A percentile compares a stretch with the other conserved stretches of the same genome.
Conservation (phyloP, 2,113 vertebrate genomes). For the Myotis davidii region DNA sequence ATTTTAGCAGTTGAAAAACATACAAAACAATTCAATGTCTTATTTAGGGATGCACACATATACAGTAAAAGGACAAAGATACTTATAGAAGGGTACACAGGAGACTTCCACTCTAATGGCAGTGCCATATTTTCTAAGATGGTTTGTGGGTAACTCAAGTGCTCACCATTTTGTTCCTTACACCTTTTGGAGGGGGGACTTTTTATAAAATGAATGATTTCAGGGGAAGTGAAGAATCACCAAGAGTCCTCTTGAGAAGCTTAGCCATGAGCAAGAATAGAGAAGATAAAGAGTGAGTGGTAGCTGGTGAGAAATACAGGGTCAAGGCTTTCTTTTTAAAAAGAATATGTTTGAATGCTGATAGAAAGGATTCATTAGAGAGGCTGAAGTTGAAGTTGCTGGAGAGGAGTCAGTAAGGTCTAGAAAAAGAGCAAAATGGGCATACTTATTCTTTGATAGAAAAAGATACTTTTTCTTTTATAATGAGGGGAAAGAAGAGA, state of each 20-base stretch:
- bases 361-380: not conserved
- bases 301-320: not conserved
- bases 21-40: not conserved
- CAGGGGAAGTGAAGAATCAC: not conserved
- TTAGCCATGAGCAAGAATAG: not conserved
- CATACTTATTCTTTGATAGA: not conserved
- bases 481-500: constrained; percentile 37
- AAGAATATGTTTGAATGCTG: not conserved
- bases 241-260: constrained; percentile 6
- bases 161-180: not conserved
- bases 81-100: not conserved
- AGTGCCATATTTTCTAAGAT: not conserved
- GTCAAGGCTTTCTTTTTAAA: not conserved
- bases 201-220: not conserved
- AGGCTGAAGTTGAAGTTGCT: not conserved
- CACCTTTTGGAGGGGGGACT: not conserved
- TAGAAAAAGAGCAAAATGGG: not conserved
- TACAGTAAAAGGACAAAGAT: not conserved
- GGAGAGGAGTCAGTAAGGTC: not conserved
- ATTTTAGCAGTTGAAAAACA: constrained; percentile 3
- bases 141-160: not conserved
- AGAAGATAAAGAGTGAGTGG: not conserved
- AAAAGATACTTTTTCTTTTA: not conserved
- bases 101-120: not conserved
- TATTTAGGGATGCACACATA: not conserved